Base-by-base conservation (phyloP, 1,140 invertebrate species). In the Drosophila repletoides region DNA sequence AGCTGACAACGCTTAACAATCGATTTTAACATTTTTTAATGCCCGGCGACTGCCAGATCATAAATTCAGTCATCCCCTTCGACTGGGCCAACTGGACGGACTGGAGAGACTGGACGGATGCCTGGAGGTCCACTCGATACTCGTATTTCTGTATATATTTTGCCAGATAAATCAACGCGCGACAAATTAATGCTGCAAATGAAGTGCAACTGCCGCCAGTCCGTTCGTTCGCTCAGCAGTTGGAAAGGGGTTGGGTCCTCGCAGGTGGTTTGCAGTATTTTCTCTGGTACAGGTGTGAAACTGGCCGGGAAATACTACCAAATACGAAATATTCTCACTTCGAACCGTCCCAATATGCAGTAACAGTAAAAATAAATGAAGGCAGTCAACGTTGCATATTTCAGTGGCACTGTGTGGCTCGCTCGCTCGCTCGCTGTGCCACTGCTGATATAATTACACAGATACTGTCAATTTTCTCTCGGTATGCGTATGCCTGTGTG, bases 301-400 rank as follows among this genome's bases (percentile, higher is more conserved):
- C 43, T 5, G 34, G 56, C 19, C 22, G 19, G 22, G 28, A 53
- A 33, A 48, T 46, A 12, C n/a, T n/a, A n/a, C 26, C 43, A 26
- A 9, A 38, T 21, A 59, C n/a, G n/a, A n/a, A n/a, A n/a, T n/a
- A n/a, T n/a, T n/a, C n/a, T n/a, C n/a, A n/a, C n/a, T n/a, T 65
- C 34, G 53, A 61, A 40, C 59, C 74, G 61, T 67, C 61, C 75
- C 80, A 86, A 86, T 86, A 76, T 86, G 80, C 80, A 86, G 80
- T 86, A 87, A 86, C 80, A 86, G 81, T 86, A 87, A 86, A 86
- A 86, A 86, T 80, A 86, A 86, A 86, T 86, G 80, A 86, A 86
- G 81, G 67, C 80, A 87, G 81, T 87, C 75, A 80, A 72, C 80
- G 80, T 80, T 84, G 80, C 80, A 84, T 84, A 86, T 84, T 86